These are phyloP conservation scores for Lasioglossum lativentre DNA, from an alignment of 2,888 invertebrate species.

Conservation along the genomic window DNA sequence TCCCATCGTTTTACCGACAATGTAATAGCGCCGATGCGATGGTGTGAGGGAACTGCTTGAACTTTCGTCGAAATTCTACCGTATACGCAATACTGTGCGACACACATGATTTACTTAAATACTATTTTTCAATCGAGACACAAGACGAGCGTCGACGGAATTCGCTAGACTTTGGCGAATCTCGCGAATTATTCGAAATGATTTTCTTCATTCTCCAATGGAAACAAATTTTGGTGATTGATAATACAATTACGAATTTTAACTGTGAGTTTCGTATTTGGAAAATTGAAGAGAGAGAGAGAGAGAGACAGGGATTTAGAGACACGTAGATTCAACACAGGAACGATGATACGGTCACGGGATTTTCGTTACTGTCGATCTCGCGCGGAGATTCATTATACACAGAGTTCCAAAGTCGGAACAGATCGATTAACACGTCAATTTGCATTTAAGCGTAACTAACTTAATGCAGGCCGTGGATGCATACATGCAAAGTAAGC, in stretches of 20 bases:
- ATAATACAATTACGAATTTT: background rate
- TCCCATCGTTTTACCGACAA: slow-evolving; percentile 40
- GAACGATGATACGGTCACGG: slow-evolving; percentile 11
- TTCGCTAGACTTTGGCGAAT: background rate
- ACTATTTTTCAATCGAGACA: background rate
- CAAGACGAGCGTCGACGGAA: background rate
- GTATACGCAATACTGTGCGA: slow-evolving; percentile 21
- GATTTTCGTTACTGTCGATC: slow-evolving; percentile 41
- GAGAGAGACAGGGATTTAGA: background rate
- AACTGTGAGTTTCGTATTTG: background rate
- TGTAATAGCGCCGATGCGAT: slow-evolving; percentile 34
- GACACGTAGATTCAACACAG: background rate
- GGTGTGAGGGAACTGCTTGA: slow-evolving; percentile 26
- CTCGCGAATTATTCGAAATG: background rate
- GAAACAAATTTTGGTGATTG: too few species aligned
- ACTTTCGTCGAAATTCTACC: background rate
- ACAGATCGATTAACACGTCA: slow-evolving; percentile 81
- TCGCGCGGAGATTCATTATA: slow-evolving; percentile 62
- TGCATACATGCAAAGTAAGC: slow-evolving; percentile 75
- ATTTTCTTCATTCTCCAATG: background rate
- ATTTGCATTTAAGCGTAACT: slow-evolving; percentile 84
- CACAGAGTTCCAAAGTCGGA: slow-evolving; percentile 74
- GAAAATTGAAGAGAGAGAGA: background rate
- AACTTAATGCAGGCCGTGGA: slow-evolving; percentile 76
- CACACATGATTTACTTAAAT: background rate